Conservation (phyloP, 2,113 vertebrate genomes). For the Ammodytes marinus region DNA sequence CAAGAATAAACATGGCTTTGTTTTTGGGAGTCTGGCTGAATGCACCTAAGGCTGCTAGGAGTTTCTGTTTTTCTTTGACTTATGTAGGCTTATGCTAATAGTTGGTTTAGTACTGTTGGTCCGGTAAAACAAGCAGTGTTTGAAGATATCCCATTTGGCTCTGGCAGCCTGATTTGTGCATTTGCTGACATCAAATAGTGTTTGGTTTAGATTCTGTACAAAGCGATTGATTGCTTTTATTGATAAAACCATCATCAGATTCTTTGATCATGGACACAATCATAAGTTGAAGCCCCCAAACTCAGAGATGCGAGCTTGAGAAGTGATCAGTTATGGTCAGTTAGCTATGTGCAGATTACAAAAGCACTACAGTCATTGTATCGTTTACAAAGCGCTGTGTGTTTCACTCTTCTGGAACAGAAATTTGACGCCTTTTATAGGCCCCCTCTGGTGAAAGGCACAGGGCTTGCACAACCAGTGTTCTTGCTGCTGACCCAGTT, state of each 20-base stretch:
- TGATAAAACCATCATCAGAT: not conserved
- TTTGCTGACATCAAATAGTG: not conserved
- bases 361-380: constrained; percentile 28
- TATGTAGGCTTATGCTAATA: not conserved
- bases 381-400: constrained; percentile 37
- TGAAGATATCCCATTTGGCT: not conserved
- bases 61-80: not conserved
- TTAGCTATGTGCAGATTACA: not conserved
- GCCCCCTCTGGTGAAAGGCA: constrained; percentile 33
- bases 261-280: not conserved
- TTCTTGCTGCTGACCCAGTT: not conserved
- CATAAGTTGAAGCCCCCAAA: not conserved
- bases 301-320: not conserved
- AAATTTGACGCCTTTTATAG: constrained; percentile 58
- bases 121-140: not conserved
- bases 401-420: constrained; percentile 45
- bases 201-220: not conserved
- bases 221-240: fast-evolving
- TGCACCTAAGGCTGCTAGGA: not conserved
- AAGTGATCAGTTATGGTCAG: constrained; percentile 8
- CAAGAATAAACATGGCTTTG: constrained; percentile 5
- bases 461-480: constrained; percentile 34
- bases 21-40: not conserved
- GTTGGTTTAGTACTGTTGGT: too few relatives aligned
- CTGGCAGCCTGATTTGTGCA: not conserved